These are phyloP conservation scores for Galeopsomyia nigrocyanea DNA, from an alignment of 2,888 invertebrate species.

Conservation along the genomic window DNA sequence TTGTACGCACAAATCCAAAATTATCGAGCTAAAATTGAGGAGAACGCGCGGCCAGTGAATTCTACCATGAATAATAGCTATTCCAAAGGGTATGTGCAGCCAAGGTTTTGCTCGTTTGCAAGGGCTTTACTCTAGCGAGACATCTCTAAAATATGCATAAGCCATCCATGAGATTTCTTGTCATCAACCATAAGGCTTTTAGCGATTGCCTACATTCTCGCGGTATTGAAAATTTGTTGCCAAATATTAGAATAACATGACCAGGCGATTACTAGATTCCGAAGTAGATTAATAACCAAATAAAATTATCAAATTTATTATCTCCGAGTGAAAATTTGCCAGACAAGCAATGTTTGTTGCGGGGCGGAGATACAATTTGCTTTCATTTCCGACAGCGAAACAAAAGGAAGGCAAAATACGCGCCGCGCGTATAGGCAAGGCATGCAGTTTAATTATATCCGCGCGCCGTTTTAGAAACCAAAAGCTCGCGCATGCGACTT, in stretches of 20 bases:
- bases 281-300: background rate
- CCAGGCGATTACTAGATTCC: no score
- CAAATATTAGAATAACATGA: no score
- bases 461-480: slow-evolving; percentile 20
- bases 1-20: slow-evolving; percentile 29
- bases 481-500: background rate
- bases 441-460: slow-evolving; percentile 34
- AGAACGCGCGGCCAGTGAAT: slow-evolving; percentile 38
- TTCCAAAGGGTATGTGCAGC: slow-evolving; percentile 34
- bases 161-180: background rate
- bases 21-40: slow-evolving; percentile 39
- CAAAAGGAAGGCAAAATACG: background rate
- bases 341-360: background rate
- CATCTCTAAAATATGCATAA: slow-evolving; percentile 32
- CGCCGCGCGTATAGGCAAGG: background rate
- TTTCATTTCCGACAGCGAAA: no score
- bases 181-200: background rate
- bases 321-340: background rate
- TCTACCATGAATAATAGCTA: slow-evolving; percentile 48
- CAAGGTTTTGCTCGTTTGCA: slow-evolving; percentile 34
- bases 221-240: no score
- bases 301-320: background rate
- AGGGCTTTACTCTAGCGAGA: background rate
- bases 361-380: no score
- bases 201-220: no score